A percentile compares a stretch with the other conserved stretches of the same genome.
Evolutionary conservation across 2,797 vertebrate genomes (phyloP).

Genomic region (Trichosurus vulpecula): DNA sequence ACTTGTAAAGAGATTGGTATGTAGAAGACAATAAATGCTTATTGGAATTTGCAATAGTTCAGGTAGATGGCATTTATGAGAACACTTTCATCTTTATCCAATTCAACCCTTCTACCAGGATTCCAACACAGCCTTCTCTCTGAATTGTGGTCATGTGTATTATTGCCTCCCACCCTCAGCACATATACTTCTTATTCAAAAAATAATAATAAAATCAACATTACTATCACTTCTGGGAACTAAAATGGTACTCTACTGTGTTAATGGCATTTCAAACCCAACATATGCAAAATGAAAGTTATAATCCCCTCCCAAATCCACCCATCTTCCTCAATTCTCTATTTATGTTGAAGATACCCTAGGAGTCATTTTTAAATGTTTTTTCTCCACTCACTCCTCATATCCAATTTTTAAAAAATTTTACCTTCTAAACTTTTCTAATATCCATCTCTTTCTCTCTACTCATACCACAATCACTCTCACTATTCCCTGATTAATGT

Average conservation of each 20-base stretch:
- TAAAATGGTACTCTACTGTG: neutral
- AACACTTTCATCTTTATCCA: neutral
- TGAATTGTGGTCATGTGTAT: neutral
- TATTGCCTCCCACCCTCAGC: neutral
- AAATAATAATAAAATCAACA: neutral
- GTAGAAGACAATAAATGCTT: neutral
- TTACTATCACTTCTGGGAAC: neutral
- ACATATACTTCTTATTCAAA: neutral
- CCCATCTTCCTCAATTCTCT: neutral
- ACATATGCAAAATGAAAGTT: neutral
- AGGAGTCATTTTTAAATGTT: neutral
- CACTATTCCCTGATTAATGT: neutral
- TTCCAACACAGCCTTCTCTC: neutral
- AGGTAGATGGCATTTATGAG: neutral
- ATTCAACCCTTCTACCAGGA: neutral
- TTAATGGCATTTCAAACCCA: neutral
- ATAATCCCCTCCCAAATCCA: neutral
- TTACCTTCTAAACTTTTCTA: neutral
- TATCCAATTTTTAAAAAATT: neutral
- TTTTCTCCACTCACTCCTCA: neutral
- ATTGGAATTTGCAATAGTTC: neutral
- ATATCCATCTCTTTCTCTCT: neutral
- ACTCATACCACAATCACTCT: neutral
- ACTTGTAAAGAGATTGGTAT: neutral
- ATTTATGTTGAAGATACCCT: neutral